Conservation (phyloP, 2,888 invertebrate genomes). For the Orchesellides sinensis region DNA sequence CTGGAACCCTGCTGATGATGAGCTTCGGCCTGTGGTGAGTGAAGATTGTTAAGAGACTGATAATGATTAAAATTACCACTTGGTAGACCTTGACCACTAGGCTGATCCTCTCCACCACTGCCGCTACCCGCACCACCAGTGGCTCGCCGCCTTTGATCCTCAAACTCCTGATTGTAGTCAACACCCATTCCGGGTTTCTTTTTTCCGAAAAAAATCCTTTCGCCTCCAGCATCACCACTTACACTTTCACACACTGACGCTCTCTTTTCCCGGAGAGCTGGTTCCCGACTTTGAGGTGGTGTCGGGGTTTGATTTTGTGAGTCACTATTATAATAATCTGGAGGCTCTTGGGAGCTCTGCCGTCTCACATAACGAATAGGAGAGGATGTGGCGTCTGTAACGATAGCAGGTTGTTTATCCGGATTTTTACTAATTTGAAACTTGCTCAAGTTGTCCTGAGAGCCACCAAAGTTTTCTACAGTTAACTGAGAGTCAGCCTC, state of each 20-base stretch:
- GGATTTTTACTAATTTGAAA: constrained; percentile 87
- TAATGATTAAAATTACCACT: constrained; percentile 67
- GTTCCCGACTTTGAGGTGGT: constrained; percentile 21
- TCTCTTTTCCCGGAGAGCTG: constrained; percentile 35
- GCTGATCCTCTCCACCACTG: constrained; percentile 26
- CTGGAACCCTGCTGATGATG: constrained; percentile 3
- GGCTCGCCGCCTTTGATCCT: constrained; percentile 14
- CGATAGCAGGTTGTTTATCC: constrained; percentile 83
- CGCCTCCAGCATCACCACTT: constrained; percentile 48
- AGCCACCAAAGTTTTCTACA: constrained; percentile 95
- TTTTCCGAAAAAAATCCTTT: constrained; percentile 71
- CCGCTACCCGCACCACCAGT: neutral
- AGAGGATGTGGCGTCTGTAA: constrained; percentile 70
- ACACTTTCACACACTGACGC: constrained; percentile 45
- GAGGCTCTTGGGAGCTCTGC: constrained; percentile 70
- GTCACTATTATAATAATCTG: constrained; percentile 69
- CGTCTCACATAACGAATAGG: constrained; percentile 71
- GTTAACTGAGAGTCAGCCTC: constrained; percentile 90
- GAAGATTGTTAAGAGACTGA: constrained; percentile 21
- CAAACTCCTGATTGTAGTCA: constrained; percentile 57
- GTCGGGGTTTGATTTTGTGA: constrained; percentile 20
- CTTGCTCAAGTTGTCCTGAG: constrained; percentile 89
- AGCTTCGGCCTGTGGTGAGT: constrained; percentile 19
- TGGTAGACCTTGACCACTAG: constrained; percentile 47
- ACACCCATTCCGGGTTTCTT: constrained; percentile 69